Base-by-base conservation (phyloP, 1,140 invertebrate species). In the Meloidogyne floridensis region DNA sequence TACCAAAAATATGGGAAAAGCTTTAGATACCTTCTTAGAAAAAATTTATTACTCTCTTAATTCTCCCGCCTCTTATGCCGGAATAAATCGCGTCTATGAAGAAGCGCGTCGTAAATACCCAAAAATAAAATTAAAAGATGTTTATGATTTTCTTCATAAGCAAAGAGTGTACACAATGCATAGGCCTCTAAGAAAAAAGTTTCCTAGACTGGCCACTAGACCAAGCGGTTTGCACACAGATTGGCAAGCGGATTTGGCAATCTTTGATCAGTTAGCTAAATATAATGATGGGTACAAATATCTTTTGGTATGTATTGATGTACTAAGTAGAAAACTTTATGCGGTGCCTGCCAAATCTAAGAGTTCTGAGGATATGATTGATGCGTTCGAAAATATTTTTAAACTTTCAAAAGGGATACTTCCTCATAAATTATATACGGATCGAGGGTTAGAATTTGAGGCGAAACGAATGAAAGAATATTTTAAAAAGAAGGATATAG, bases 381-480 rank as follows among this genome's bases (percentile, higher is more conserved):
- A 8, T 11, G 82, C 83, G 9, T 85, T 84, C 75, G 75, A 82
- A 18, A 53, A 53, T 18, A 20, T 84, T 11, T 83, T 84, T 20
- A 10, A 15, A 47, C n/a, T 59, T 7, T 56, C 75, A 10, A 11
- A 20, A 1, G 53, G 32, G 5, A 20, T 20, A 11, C 15, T 73
- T 13, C 83, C 83, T 20, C 86, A 85, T 85, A 59, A 47, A 13
- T 51, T 84, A 32, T 11, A 84, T 42, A 84, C 83, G 20, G 83
- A 84, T 84, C 43, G n/a, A 4, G 84, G 84, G 3, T 5, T 72
- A 5, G 84, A 85, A 51, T 85, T 85, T 70, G 81, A 15, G 8
- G 59, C 43, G 8, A 81, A 65, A 76, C 1, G 5, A 8, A 65
- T 85, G 82, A 75, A 77, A n/a, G 20, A 18, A 3, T 87, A 73